Evolutionary conservation across 2,797 vertebrate species (phyloP), one percentile per base, ranked within the genome.

Genomic region (Rhincodon typus): DNA sequence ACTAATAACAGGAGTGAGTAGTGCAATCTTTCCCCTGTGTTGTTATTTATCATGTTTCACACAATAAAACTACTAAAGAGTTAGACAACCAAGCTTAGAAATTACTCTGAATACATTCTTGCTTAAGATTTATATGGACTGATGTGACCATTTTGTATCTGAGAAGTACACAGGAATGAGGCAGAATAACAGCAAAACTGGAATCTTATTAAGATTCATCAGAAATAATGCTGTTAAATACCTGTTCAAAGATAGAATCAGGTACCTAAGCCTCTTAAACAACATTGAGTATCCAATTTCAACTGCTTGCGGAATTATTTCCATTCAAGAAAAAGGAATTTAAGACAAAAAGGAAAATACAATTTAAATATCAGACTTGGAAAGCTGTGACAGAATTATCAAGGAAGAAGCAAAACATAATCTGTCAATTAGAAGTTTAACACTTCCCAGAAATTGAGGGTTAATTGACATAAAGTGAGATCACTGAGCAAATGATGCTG

Each of bases 91-190:
- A 42, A 93, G 90, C 62, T 2, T 10, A 93, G n/a, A 93, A 69
- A 93, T 69, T 93, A 69, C 90, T 42, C 66, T 42, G 12, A 93
- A 69, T 69, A n/a, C n/a, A 67, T 38, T 93, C 62, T 93, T 93
- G 5, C 21, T 69, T 93, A 42, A 42, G 62, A 69, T 42, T 69
- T 25, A 69, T 93, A 23, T 25, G n/a, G 66, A 25, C 7, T 93
- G 66, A 91, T n/a, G 30, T n/a, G 17, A 34, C 57, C 53, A n/a
- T 69, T 93, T 69, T 69, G 19, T 69, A 93, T 69, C 12, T 25
- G 6, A 12, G 62, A 34, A 69, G 23, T 93, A 25, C 62, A 4
- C 21, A 42, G 66, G 21, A 23, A 69, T 93, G 17, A 23, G 5
- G 10, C 66, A 38, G 8, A 30, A 57, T 88, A 27, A 34, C 50